Evolutionary conservation across 1,140 invertebrate species (phyloP).

Genomic region (Rhyacophila brunnea): DNA sequence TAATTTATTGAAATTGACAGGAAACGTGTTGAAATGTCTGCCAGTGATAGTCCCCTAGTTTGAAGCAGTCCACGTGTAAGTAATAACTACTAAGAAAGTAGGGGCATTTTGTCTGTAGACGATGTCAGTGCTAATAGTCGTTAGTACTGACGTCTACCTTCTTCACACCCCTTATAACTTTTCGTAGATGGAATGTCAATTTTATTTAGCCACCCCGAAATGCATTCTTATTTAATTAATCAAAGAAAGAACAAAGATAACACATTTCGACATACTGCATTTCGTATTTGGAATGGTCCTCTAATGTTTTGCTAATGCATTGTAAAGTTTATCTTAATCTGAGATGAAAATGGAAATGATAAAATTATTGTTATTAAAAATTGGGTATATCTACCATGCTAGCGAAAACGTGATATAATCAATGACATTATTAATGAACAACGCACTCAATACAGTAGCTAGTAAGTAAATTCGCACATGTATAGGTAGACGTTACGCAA

Average conservation of each 20-base stretch:
- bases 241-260: neutral
- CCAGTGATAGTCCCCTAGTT: conserved; percentile 3
- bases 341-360: too few relatives aligned
- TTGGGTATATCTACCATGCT: too few relatives aligned
- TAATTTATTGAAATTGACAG: conserved; percentile 5
- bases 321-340: too few relatives aligned
- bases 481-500: too few relatives aligned
- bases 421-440: too few relatives aligned
- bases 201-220: conserved; percentile 7
- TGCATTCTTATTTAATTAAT: conserved; percentile 1
- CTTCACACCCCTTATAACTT: neutral
- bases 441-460: too few relatives aligned
- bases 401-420: too few relatives aligned
- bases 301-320: too few relatives aligned
- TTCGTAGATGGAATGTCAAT: conserved; percentile 3
- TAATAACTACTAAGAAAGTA: neutral
- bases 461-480: too few relatives aligned
- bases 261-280: neutral
- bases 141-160: conserved; percentile 8
- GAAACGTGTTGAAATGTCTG: conserved; percentile 2
- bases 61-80: neutral
- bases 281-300: too few relatives aligned
- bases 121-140: conserved; percentile 9
- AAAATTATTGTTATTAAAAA: too few relatives aligned
- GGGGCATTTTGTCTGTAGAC: neutral